Base-by-base conservation (phyloP, 2,797 vertebrate genomes). In the Oceanodroma leucorhoa region DNA sequence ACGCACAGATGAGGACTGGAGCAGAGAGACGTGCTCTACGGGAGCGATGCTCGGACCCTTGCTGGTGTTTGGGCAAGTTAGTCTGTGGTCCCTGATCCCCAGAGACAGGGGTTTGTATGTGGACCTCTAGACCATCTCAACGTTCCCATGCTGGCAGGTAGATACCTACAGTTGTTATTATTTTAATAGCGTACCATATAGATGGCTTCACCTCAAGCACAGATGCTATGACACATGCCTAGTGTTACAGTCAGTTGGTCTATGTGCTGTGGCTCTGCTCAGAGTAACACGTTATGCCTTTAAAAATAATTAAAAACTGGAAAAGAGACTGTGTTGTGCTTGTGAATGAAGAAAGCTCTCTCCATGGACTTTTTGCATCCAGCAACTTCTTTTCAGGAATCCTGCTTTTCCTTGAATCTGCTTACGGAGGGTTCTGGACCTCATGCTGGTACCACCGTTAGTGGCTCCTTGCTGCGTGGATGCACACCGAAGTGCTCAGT, bases 21-120 rank as follows among this genome's bases (percentile, higher is more conserved):
- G 40, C 17, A 30, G 69, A 72, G 61, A 69, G n/a, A 41, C 0
- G 2, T 6, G 29, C 38, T 81, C 18, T 67, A 0, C 0, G 3
- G 34, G 24, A 77, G 29, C 1, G 11, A 20, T 45, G 43, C 50
- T 67, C 0, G 1, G 40, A 58, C 20, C 26, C 12, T 26, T 43
- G 32, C n/a, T 81, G 70, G 22, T 69, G 16, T 24, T 81, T 45
- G 40, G 17, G 22, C 29, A 62, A 36, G 20, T 15, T 57, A 11
- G 50, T 10, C 48, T n/a, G 32, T 72, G 34, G 16, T 50, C n/a
- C 26, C 30, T 27, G 60, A 41, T 45, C 34, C 14, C 11, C 12
- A 55, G 26, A 76, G 62, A 5, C 5, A 30, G 17, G 20, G 14
- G 3, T 50, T 89, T 83, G 27, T 61, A 2, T 3, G 9, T 50